phyloP scores from a whole-genome alignment of 2,797 vertebrate species.

The Pseudochaenichthys georgianus region DNA sequence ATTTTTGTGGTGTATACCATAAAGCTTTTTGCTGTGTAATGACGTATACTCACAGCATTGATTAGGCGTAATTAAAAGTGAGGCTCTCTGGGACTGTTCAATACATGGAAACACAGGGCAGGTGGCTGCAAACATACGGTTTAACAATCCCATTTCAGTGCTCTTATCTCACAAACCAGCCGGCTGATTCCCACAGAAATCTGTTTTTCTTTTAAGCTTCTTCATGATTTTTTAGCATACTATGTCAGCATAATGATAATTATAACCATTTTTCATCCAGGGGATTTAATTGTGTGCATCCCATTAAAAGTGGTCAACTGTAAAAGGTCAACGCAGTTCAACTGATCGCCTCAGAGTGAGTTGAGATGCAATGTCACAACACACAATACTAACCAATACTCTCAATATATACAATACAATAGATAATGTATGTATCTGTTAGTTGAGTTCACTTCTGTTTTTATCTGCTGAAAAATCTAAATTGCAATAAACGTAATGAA shows the following conservation, averaged over 20 bases:
- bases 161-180: constrained; percentile 51
- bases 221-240: neutral
- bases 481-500: constrained; percentile 70
- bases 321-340: constrained; percentile 18
- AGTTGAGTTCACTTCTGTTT: constrained; percentile 54
- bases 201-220: constrained; percentile 3
- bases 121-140: constrained; percentile 43
- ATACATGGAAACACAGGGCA: constrained; percentile 76
- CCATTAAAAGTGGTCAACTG: constrained; percentile 6
- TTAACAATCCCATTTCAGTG: constrained; percentile 42
- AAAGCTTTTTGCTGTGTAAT: constrained; percentile 66
- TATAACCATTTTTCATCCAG: neutral
- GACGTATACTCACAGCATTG: constrained; percentile 62
- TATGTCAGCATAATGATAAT: constrained; percentile 2
- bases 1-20: constrained; percentile 28
- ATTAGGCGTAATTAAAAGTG: constrained; percentile 78
- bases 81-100: constrained; percentile 72
- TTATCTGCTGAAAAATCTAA: constrained; percentile 54
- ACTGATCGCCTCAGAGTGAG: constrained; percentile 28
- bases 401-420: constrained; percentile 42
- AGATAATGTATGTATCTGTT: constrained; percentile 54
- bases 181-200: constrained; percentile 32
- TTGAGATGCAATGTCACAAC: constrained; percentile 46
- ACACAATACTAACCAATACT: constrained; percentile 18
- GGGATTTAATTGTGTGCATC: constrained; percentile 13